Evolutionary conservation across 2,797 vertebrate species (phyloP).

Genomic region (Allobates femoralis): DNA sequence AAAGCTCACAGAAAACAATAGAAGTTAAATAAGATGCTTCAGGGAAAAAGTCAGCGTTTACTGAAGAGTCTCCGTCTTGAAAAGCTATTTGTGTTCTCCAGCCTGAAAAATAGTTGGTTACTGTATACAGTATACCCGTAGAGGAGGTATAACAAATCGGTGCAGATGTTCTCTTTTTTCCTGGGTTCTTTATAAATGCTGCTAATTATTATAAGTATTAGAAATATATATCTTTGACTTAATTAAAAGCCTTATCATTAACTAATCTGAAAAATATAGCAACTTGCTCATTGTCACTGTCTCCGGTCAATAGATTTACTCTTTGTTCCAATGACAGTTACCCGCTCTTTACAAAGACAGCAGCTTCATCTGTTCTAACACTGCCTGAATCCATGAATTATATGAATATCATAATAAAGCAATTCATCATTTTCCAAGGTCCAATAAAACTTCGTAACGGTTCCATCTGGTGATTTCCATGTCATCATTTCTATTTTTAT

Average conservation of each 20-base stretch:
- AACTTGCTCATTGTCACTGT: neutral
- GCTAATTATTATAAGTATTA: neutral
- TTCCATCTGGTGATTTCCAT: slow-evolving; percentile 59
- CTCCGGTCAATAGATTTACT: neutral
- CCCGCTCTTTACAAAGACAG: neutral
- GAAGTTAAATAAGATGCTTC: no score
- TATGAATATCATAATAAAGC: slow-evolving; percentile 43
- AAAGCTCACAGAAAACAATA: no score
- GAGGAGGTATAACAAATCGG: neutral
- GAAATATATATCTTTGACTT: neutral
- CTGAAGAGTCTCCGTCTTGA: no score
- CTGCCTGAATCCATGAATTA: slow-evolving; percentile 20
- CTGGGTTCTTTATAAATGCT: no score
- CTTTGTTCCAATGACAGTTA: neutral
- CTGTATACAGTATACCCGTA: no score
- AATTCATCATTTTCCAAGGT: slow-evolving; percentile 41
- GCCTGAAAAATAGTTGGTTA: no score
- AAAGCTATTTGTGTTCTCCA: no score
- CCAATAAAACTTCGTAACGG: slow-evolving; percentile 64
- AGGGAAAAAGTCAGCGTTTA: no score
- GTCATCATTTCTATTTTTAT: slow-evolving; percentile 61
- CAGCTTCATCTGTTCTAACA: slow-evolving; percentile 5
- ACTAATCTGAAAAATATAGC: neutral
- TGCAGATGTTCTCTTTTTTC: neutral
- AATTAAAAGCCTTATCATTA: neutral